Conservation (phyloP, 2,797 vertebrate species). For the Chelidonichthys spinosus region DNA sequence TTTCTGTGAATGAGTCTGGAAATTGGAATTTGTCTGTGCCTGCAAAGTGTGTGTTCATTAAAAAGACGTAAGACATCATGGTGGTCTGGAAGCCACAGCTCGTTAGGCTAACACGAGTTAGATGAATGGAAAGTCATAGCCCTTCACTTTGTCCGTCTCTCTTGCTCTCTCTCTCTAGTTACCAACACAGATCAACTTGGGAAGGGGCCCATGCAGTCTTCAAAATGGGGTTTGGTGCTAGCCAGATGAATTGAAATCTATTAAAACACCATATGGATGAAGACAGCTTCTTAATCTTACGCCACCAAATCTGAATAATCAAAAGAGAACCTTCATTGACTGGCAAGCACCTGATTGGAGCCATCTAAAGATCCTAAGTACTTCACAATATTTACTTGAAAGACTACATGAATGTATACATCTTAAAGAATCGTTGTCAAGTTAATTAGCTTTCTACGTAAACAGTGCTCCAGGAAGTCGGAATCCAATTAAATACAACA, state of each 20-base stretch:
- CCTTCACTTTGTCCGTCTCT: background rate
- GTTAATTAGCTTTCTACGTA: no score
- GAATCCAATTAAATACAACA: background rate
- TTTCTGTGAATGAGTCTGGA: slow-evolving; percentile 38
- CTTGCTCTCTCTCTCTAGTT: slow-evolving; percentile 1
- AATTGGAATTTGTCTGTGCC: slow-evolving; percentile 31
- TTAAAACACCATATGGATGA: background rate
- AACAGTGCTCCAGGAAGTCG: background rate
- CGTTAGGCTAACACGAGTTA: slow-evolving; percentile 14
- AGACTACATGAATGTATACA: background rate
- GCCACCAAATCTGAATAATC: background rate
- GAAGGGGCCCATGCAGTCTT: background rate
- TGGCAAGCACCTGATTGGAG: background rate
- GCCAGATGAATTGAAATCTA: slow-evolving; percentile 5
- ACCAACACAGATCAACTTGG: background rate
- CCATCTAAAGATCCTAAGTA: background rate
- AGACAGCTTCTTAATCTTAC: background rate
- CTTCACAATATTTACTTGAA: slow-evolving; percentile 2
- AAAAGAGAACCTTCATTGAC: background rate
- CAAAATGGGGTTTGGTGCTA: background rate
- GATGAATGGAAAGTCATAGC: slow-evolving; percentile 33
- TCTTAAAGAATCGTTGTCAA: background rate
- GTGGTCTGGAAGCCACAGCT: slow-evolving; percentile 36
- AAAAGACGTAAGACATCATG: slow-evolving; percentile 12
- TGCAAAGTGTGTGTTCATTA: slow-evolving; percentile 41